Evolutionary conservation across 2,888 invertebrate species (phyloP), one percentile per base, ranked within the genome.

Genomic region (Marasmarcha lunaedactyla): DNA sequence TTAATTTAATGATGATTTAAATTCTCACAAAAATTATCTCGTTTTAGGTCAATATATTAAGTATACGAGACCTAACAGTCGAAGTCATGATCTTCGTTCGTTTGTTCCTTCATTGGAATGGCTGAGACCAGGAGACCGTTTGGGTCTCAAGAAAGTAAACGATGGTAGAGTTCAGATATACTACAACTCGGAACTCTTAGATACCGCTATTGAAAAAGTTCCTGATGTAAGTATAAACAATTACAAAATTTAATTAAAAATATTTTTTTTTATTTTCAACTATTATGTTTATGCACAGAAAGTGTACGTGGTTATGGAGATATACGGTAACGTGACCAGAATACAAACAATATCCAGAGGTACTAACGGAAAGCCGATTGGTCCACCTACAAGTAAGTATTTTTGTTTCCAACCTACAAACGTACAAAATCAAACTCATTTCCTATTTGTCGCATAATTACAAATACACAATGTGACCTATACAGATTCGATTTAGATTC

Each of bases 181-280:
- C 51, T 85, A 94, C 41, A 95, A 96, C 67, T 92, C 93, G 0
- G 92, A 94, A 65, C 90, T 92, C 50, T 86, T 93, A 56, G 92
- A 92, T 26, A 84, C 89, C 5, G 89, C 89, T 25, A 92, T 92
- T 41, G 86, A 89, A 42, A 88, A 90, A 58, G 87, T 95, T 43
- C 92, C 94, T 1, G 92, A 92, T 77, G 91, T 90, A 66, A 76
- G 77, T 70, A 37, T 33, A 1, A n/a, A n/a, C n/a, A n/a, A n/a
- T n/a, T n/a, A n/a, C 20, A 37, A 3, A n/a, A n/a, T n/a, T n/a
- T n/a, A n/a, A n/a, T n/a, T n/a, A n/a, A n/a, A n/a, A n/a, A n/a
- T n/a, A n/a, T n/a, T n/a, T n/a, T n/a, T n/a, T 25, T 7, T 25
- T 7, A 25, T 5, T 25, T 25, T 25, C 26, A 25, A 25, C 5